Base-by-base conservation (phyloP, 30 jellyfish, hydroid and myxozoan species). In the Rhopilema esculentum region DNA sequence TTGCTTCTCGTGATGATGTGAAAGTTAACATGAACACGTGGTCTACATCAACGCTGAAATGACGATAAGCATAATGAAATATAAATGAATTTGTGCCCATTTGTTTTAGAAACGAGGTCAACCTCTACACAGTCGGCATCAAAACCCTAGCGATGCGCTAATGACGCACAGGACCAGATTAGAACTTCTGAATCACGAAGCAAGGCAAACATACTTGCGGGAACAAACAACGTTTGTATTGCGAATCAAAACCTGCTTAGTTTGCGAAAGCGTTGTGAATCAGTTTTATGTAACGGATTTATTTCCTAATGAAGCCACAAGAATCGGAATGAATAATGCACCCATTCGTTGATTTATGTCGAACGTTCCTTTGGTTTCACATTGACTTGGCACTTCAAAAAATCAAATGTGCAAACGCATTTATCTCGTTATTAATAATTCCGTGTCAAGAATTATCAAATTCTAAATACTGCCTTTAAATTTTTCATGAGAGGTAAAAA, bases 231-330 rank as follows among this genome's bases (percentile, higher is more conserved):
- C 27, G 49, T 63, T 24, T 1, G 82, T 20, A 12, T 24, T 71
- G 33, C 64, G 49, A 71, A 71, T 71, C 82, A 71, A 71, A 78
- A 80, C 90, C 81, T 80, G 90, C 76, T 80, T 80, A 7, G 90
- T 66, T 80, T 80, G 53, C 82, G 75, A 21, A 24, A 80, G 30
- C 27, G 29, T 1, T 30, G 82, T 80, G 90, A 80, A 52, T 80
- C 90, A 80, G 90, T 80, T 80, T 80, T 24, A 80, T 49, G 82
- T 72, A 18, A 52, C 26, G 82, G 75, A n/a, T 29, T 53, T 71
- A 31, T 27, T 72, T 80, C 65, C 33, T 80, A 80, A 80, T 80
- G 72, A 80, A 48, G 76, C 90, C 90, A 80, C 90, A 80, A 80
- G 90, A 23, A 29, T 18, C 32, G 25, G 27, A 17, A 80, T 80